These are phyloP conservation scores for Pelobates fuscus DNA, from an alignment of 2,113 vertebrate genomes.

Conservation along the genomic window DNA sequence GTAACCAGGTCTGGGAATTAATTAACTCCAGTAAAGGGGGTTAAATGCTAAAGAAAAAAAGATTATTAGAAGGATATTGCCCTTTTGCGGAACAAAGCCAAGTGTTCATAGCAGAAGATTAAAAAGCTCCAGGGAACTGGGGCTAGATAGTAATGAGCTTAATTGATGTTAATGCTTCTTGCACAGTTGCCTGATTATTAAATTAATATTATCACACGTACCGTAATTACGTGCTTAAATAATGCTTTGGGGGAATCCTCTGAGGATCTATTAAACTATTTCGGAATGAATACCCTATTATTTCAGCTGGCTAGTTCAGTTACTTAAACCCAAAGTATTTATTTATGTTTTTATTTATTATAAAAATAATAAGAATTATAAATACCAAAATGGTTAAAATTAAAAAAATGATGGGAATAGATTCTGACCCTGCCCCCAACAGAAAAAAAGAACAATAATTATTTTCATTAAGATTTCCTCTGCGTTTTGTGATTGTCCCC, in stretches of 20 bases:
- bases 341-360: too few species aligned
- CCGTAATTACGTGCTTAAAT: slow-evolving; percentile 88
- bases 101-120: slow-evolving; percentile 67
- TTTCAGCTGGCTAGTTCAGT: not conserved
- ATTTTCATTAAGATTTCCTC: too few species aligned
- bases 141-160: slow-evolving; percentile 81
- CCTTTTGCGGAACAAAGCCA: slow-evolving; percentile 64
- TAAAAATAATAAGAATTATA: too few species aligned
- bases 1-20: slow-evolving; percentile 43
- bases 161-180: slow-evolving; percentile 92
- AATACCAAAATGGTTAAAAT: too few species aligned
- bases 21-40: slow-evolving; percentile 55
- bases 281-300: not conserved
- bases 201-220: slow-evolving; percentile 86
- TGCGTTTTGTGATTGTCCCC: too few species aligned
- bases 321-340: too few species aligned
- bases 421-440: too few species aligned
- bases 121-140: slow-evolving; percentile 64
- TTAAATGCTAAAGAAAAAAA: slow-evolving; percentile 47
- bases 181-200: slow-evolving; percentile 86
- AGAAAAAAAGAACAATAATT: too few species aligned
- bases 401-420: too few species aligned
- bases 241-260: slow-evolving; percentile 60
- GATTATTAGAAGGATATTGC: slow-evolving; percentile 59
- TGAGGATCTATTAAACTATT: slow-evolving; percentile 59